Percentiles rank a stretch among this genome's conserved stretches.
phyloP scores from a whole-genome alignment of 2,113 vertebrate species.

The Paralichthys olivaceus region DNA sequence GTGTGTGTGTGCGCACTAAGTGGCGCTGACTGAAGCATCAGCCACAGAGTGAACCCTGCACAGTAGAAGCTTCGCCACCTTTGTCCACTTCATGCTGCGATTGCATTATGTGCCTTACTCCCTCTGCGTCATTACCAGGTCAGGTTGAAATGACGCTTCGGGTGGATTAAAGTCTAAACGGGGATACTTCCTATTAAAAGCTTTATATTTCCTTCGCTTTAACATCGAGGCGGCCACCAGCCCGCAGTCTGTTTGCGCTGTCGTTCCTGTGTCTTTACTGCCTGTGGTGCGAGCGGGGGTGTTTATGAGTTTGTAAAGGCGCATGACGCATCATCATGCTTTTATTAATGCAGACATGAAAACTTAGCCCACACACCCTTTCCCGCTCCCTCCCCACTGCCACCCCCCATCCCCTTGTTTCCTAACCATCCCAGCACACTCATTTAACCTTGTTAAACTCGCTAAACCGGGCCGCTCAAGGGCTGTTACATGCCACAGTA shows the following conservation, averaged over 20 bases:
- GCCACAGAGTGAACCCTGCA: neutral
- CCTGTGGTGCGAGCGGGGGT: slow-evolving; percentile 38
- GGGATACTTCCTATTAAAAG: slow-evolving; percentile 64
- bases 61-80: slow-evolving; percentile 25
- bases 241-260: slow-evolving; percentile 50
- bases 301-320: slow-evolving; percentile 76
- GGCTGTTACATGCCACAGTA: slow-evolving; percentile 75
- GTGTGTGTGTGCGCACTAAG: too few species aligned
- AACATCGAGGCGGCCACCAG: slow-evolving; percentile 24
- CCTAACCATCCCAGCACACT: slow-evolving; percentile 55
- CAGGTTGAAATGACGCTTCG: slow-evolving; percentile 45
- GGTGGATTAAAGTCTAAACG: slow-evolving; percentile 62
- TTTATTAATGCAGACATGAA: slow-evolving; percentile 66
- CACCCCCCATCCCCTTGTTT: slow-evolving; percentile 21
- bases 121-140: slow-evolving; percentile 33
- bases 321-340: slow-evolving; percentile 64
- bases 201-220: slow-evolving; percentile 51
- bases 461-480: slow-evolving; percentile 62
- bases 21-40: neutral
- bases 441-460: slow-evolving; percentile 80
- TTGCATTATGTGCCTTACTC: slow-evolving; percentile 9
- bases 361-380: slow-evolving; percentile 23
- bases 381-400: slow-evolving; percentile 5
- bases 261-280: slow-evolving; percentile 56
- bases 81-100: slow-evolving; percentile 12